Base-by-base conservation (phyloP, 2,888 invertebrate species). In the Acleris laterana region DNA sequence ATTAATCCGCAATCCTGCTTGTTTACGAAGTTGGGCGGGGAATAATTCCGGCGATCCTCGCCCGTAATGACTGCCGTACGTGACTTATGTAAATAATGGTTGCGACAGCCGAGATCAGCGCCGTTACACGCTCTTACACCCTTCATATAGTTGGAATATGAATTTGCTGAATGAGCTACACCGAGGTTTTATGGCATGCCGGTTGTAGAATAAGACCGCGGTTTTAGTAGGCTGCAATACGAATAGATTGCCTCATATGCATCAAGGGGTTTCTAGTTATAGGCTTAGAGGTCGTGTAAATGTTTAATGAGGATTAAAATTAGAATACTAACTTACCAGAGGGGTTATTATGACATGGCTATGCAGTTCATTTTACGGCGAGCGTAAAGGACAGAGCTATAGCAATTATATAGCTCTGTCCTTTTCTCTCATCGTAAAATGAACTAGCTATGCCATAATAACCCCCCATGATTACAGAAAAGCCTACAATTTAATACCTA, bases 31-130 rank as follows among this genome's bases (percentile, higher is more conserved):
- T 58, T 63, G 57, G 58, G 44, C 32, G 32, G 72, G 71, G 76
- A 77, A 77, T 77, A 76, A 59, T 53, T 58, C 68, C 65, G 56
- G 65, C 56, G 64, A 62, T 67, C 70, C 68, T 58, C 58, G 52
- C 71, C 74, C 72, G 72, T 81, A 80, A 80, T 76, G 75, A 74
- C 74, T 69, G 66, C 69, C 68, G 76, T 75, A 81, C 81, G 80
- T 82, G 80, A 81, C 81, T 77, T 79, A 81, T 81, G 78, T 74
- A 77, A 81, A 80, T 82, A 81, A 80, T 73, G 71, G 77, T 72
- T 72, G 65, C 75, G 79, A 77, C 79, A 78, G 69, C 73, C 68
- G 70, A 77, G 77, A 80, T 77, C 75, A 77, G 73, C 73, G 59
- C 73, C 68, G 77, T 76, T 75, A 77, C 67, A 70, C 67, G 60